Conservation (phyloP, 2,113 vertebrate species). For the Raja brachyura region DNA sequence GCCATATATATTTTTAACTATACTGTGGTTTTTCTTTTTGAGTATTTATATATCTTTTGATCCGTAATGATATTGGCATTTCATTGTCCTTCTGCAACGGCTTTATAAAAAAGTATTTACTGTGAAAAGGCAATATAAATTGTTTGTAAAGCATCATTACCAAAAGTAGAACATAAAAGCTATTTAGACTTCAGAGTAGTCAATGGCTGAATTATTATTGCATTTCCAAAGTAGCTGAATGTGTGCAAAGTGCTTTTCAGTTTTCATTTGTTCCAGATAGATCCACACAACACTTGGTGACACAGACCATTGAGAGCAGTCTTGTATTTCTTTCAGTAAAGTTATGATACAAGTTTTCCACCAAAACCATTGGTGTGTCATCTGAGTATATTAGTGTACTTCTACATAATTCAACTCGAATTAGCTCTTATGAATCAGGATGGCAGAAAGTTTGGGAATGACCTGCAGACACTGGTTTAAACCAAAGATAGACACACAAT, state of each 20-base stretch:
- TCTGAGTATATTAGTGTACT: neutral
- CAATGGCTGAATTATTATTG: neutral
- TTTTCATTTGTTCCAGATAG: neutral
- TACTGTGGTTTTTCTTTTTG: neutral
- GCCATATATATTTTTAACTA: neutral
- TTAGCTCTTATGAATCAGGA: neutral
- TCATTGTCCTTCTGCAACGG: slow-evolving; percentile 20
- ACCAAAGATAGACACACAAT: no score
- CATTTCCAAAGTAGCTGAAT: slow-evolving; percentile 27
- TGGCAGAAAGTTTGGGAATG: neutral
- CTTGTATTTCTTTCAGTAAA: neutral
- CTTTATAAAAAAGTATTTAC: neutral
- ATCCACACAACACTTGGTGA: neutral
- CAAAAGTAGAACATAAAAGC: slow-evolving; percentile 25
- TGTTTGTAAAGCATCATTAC: slow-evolving; percentile 12
- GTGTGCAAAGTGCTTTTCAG: slow-evolving; percentile 30
- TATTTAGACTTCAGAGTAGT: neutral
- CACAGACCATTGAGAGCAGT: neutral
- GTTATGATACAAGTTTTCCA: neutral
- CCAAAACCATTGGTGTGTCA: neutral
- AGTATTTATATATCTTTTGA: neutral
- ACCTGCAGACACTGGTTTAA: no score
- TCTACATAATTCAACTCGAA: slow-evolving; percentile 22
- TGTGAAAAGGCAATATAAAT: neutral
- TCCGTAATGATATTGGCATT: neutral